These are phyloP conservation scores for Brachyalestes nurse DNA, from an alignment of 2,797 vertebrate species.

Conservation along the genomic window DNA sequence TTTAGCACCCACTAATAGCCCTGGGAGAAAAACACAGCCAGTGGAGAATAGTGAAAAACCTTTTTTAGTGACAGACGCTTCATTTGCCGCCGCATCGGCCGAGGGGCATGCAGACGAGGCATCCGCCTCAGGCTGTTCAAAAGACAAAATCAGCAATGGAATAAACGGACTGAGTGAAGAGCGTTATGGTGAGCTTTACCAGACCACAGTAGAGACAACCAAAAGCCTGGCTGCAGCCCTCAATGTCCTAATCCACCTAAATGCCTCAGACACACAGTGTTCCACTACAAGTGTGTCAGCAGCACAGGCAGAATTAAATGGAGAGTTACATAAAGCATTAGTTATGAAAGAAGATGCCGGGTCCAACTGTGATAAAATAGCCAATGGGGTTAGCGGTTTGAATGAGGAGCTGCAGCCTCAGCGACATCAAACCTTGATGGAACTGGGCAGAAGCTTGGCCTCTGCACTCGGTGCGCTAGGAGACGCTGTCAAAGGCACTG, in stretches of 20 bases:
- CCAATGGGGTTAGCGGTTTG: constrained; percentile 76
- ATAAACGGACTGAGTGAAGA: constrained; percentile 89
- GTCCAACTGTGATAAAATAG: constrained; percentile 63
- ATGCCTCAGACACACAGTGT: constrained; percentile 43
- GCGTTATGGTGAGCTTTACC: constrained; percentile 89
- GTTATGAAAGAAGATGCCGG: constrained; percentile 9
- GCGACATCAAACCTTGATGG: constrained; percentile 85
- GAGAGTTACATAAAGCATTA: constrained; percentile 45
- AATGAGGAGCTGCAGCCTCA: constrained; percentile 77
- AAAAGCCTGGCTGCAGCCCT: constrained; percentile 92
- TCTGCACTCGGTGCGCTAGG: constrained; percentile 86
- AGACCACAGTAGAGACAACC: constrained; percentile 94
- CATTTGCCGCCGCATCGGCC: background rate
- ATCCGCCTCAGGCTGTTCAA: constrained; percentile 72
- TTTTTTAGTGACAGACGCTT: background rate
- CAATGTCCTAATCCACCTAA: constrained; percentile 87
- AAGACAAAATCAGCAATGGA: constrained; percentile 82
- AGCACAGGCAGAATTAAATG: constrained; percentile 26
- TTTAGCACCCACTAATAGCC: constrained; percentile 84
- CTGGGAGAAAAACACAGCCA: constrained; percentile 22
- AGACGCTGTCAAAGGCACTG: constrained; percentile 82
- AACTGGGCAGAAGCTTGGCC: constrained; percentile 86
- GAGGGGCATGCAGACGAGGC: constrained; percentile 49
- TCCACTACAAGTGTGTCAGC: constrained; percentile 50
- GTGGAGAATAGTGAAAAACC: constrained; percentile 10